Conservation (phyloP, 2,113 vertebrate genomes). For the Mastomys natalensis region DNA sequence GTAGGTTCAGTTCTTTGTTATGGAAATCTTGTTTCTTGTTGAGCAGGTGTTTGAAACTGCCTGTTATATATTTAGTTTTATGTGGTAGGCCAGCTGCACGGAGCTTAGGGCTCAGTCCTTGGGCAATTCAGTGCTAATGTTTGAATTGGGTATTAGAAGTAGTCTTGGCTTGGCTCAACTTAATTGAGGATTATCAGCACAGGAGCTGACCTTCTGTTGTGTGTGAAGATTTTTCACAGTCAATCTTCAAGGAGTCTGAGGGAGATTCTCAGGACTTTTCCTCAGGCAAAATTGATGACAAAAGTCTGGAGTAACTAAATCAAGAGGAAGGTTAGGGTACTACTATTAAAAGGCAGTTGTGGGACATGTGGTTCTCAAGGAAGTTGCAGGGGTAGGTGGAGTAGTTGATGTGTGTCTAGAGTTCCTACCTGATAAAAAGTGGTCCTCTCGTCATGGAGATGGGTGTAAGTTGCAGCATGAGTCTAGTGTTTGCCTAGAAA, state of each 20-base stretch:
- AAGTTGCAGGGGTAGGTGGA: neutral
- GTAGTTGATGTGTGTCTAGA: neutral
- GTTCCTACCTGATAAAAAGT: neutral
- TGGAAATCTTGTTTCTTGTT: neutral
- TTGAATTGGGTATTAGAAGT: neutral
- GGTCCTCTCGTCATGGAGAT: neutral
- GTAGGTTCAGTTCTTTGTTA: no score
- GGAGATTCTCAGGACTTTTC: neutral
- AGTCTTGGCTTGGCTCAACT: neutral
- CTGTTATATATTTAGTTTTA: neutral
- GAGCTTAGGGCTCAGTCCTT: neutral
- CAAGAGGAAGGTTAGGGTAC: neutral
- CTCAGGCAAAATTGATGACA: neutral
- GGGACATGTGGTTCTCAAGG: neutral
- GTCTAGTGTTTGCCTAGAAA: neutral
- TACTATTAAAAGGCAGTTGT: neutral
- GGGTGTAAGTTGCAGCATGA: neutral
- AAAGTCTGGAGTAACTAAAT: neutral
- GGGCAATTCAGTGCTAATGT: neutral
- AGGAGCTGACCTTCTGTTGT: neutral
- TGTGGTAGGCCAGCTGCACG: neutral
- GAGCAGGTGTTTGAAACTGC: neutral
- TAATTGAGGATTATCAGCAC: neutral
- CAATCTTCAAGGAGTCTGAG: neutral
- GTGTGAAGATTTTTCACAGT: neutral